Conservation (phyloP, 2,113 vertebrate genomes). For the Ciconia stormi region DNA sequence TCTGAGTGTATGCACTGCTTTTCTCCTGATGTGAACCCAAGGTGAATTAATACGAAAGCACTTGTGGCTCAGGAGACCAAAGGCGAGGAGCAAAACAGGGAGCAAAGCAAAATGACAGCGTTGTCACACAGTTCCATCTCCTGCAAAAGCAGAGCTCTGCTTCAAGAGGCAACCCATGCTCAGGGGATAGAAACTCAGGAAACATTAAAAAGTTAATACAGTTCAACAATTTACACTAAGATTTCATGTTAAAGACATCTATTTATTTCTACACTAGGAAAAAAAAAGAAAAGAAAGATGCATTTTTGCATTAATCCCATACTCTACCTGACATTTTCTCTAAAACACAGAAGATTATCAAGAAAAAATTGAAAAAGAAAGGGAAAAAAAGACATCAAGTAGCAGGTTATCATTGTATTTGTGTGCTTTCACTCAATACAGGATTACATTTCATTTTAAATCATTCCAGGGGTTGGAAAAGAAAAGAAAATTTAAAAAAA, state of each 20-base stretch:
- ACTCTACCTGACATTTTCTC: constrained; percentile 29
- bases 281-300: not conserved
- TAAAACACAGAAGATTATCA: constrained; percentile 37
- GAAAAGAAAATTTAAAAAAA: not conserved
- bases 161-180: not conserved
- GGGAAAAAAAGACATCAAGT: not conserved
- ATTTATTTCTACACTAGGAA: not conserved
- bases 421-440: constrained; percentile 4
- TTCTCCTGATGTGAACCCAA: not conserved
- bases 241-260: constrained; percentile 23
- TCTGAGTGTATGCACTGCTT: not conserved
- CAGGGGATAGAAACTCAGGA: not conserved
- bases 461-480: not conserved
- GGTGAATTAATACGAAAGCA: not conserved
- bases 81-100: not conserved
- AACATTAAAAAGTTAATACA: constrained; percentile 9
- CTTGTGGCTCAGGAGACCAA: not conserved
- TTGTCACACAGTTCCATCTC: not conserved
- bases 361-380: not conserved
- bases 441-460: constrained; percentile 25
- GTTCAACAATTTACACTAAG: constrained; percentile 6
- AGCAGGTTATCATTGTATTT: constrained; percentile 30
- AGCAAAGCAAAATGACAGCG: fast-evolving
- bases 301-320: constrained; percentile 13
- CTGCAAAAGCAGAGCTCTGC: not conserved